Evolutionary conservation across 2,888 invertebrate species (phyloP).

Genomic region (Lottia gigantea): DNA sequence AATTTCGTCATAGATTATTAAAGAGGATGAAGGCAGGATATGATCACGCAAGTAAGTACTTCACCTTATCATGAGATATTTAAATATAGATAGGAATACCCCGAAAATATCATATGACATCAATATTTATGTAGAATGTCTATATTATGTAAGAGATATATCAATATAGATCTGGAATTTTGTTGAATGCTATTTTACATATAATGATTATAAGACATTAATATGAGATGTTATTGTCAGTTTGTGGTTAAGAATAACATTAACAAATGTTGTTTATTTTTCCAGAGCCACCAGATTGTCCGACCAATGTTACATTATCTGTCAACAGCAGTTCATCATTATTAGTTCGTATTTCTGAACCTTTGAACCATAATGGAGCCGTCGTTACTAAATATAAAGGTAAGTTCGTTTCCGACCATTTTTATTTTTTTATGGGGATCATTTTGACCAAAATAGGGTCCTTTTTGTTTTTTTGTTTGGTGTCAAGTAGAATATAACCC

Average conservation of each 20-base stretch:
- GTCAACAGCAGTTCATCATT: slow-evolving; percentile 77
- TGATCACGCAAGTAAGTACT: slow-evolving; percentile 80
- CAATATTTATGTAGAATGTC: no score
- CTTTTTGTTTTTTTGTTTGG: no score
- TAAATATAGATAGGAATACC: no score
- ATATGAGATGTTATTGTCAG: no score
- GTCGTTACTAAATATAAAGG: slow-evolving; percentile 92
- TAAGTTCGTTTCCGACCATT: slow-evolving; percentile 69
- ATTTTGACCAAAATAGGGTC: no score
- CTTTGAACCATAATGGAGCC: slow-evolving; percentile 79
- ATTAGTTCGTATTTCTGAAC: slow-evolving; percentile 77
- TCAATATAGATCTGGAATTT: no score
- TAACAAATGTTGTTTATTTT: slow-evolving; percentile 10
- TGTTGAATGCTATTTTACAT: no score
- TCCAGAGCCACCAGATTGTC: slow-evolving; percentile 78
- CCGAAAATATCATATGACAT: no score
- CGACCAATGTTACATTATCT: slow-evolving; percentile 82
- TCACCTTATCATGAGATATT: background rate
- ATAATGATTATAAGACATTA: no score
- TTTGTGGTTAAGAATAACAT: no score
- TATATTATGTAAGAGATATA: no score
- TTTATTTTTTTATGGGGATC: background rate
- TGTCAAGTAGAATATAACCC: no score
- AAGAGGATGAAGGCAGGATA: slow-evolving; percentile 87
- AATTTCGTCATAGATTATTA: slow-evolving; percentile 82